Evolutionary conservation across 2,888 invertebrate genomes (phyloP).

Genomic region (Ditula angustiorana): DNA sequence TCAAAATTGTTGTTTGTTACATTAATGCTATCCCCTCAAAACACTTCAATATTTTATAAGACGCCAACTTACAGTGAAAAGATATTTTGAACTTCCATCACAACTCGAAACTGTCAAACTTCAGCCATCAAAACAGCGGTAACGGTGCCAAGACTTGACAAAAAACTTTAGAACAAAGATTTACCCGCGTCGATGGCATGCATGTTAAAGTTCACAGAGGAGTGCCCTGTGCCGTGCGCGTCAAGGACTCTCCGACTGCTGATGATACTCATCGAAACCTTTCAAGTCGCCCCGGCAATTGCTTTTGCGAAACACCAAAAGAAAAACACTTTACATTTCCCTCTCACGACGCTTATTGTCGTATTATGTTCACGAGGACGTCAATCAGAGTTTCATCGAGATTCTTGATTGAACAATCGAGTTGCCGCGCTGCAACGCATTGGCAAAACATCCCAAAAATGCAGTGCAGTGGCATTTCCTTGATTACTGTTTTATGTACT

Average conservation of each 20-base stretch:
- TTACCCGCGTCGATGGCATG: slow-evolving; percentile 19
- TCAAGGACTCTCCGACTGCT: slow-evolving; percentile 53
- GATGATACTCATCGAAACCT: slow-evolving; percentile 59
- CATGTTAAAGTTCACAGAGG: slow-evolving; percentile 41
- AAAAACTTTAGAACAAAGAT: slow-evolving; percentile 17
- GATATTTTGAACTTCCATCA: slow-evolving; percentile 20
- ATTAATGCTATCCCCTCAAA: neutral
- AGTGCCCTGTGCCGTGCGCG: slow-evolving; percentile 42
- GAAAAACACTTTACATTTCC: slow-evolving; percentile 47
- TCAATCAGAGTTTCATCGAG: slow-evolving; percentile 24
- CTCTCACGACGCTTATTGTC: slow-evolving; percentile 16
- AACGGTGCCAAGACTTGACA: slow-evolving; percentile 5
- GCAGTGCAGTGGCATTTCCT: neutral
- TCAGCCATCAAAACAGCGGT: slow-evolving; percentile 14
- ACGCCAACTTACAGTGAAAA: slow-evolving; percentile 4
- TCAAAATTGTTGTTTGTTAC: neutral
- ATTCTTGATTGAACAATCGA: slow-evolving; percentile 16
- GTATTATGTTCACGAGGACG: neutral
- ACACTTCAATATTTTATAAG: neutral
- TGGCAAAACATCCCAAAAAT: neutral
- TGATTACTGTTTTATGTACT: slow-evolving; percentile 3
- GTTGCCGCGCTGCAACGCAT: slow-evolving; percentile 5
- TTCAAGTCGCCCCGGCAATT: slow-evolving; percentile 55
- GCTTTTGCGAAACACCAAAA: slow-evolving; percentile 50
- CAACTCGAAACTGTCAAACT: slow-evolving; percentile 22